A percentile compares a stretch with the other conserved stretches of the same genome.
phyloP scores from a whole-genome alignment of 1,140 invertebrate species.

The Chrysomallon squamiferum region DNA sequence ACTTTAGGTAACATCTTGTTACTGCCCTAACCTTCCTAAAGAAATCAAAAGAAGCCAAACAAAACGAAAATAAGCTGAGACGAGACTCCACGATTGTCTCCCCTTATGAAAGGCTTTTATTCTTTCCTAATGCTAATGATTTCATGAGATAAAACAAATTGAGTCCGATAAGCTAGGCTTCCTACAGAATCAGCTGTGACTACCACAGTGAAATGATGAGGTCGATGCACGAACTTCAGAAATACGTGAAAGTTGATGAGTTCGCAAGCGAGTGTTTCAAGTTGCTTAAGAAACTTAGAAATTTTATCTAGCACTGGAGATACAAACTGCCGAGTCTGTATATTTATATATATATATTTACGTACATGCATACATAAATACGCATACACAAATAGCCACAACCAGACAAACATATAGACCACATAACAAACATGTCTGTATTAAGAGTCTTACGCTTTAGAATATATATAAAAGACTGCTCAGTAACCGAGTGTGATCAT shows the following conservation, averaged over 20 bases:
- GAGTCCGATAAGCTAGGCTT: constrained; percentile 37
- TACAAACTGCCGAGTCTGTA: constrained; percentile 63
- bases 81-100: constrained; percentile 93
- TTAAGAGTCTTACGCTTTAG: too few species aligned
- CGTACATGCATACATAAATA: too few species aligned
- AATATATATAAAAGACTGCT: too few species aligned
- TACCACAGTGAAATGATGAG: constrained; percentile 66
- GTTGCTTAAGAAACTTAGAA: constrained; percentile 94
- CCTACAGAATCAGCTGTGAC: constrained; percentile 65
- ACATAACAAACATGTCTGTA: too few species aligned
- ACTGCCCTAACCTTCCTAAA: too few species aligned
- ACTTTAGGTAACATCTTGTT: too few species aligned
- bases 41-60: too few species aligned
- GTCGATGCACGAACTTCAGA: constrained; percentile 68
- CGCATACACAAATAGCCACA: too few species aligned
- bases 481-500: too few species aligned
- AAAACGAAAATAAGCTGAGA: too few species aligned
- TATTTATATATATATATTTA: too few species aligned
- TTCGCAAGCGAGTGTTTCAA: constrained; percentile 84
- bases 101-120: constrained; percentile 81
- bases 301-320: constrained; percentile 92
- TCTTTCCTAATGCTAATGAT: constrained; percentile 29
- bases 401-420: too few species aligned
- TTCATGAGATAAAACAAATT: constrained; percentile 7
- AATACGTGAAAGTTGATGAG: constrained; percentile 70